phyloP scores from a whole-genome alignment of 1,140 invertebrate genomes.

The Papilio polytes region DNA sequence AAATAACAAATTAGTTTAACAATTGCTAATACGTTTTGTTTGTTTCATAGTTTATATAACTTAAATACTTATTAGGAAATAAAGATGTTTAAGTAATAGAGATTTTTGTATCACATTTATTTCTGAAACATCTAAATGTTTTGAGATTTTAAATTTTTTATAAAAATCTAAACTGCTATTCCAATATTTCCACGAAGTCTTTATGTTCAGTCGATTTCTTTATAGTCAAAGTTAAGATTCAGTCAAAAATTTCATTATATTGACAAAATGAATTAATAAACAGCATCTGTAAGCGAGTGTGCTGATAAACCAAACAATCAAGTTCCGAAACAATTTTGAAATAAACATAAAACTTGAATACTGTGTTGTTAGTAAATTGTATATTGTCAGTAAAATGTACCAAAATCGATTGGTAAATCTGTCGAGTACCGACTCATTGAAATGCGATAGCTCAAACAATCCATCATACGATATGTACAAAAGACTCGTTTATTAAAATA shows the following conservation, averaged over 20 bases:
- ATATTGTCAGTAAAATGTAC: not conserved
- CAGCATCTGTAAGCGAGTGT: too few species aligned
- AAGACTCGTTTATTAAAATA: constrained; percentile 19
- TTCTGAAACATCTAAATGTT: too few species aligned
- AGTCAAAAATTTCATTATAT: too few species aligned
- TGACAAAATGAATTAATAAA: too few species aligned
- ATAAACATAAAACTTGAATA: not conserved
- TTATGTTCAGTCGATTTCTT: too few species aligned
- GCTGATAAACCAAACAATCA: too few species aligned
- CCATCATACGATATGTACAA: constrained; percentile 16
- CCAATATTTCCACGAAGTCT: too few species aligned
- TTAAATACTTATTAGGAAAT: not conserved
- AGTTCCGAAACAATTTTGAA: not conserved
- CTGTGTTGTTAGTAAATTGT: not conserved
- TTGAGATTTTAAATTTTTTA: too few species aligned
- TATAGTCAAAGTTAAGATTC: too few species aligned
- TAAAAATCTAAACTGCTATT: too few species aligned
- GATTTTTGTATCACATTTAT: too few species aligned
- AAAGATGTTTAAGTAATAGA: too few species aligned
- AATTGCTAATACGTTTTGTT: not conserved
- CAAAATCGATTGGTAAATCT: constrained; percentile 6
- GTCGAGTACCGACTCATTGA: constrained; percentile 1
- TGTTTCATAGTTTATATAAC: not conserved
- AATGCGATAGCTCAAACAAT: constrained; percentile 18
- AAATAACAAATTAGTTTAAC: not conserved